These are phyloP conservation scores for Drosophila willistoni DNA, from an alignment of 1,140 invertebrate genomes.

Conservation along the genomic window DNA sequence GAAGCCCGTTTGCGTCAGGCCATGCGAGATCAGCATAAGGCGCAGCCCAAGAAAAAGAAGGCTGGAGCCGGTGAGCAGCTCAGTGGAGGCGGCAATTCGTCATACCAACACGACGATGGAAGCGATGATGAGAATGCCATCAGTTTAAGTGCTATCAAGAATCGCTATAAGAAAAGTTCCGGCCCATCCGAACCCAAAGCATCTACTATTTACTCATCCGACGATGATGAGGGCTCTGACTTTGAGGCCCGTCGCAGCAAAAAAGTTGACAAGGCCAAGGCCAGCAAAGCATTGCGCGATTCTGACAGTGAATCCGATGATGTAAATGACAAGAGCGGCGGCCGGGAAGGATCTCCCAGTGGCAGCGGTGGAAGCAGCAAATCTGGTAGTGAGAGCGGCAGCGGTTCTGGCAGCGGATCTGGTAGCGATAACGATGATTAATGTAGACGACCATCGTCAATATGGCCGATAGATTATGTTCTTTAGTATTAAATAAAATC, in stretches of 20 bases:
- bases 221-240: constrained; percentile 95
- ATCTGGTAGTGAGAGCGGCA: constrained; percentile 47
- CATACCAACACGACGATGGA: constrained; percentile 88
- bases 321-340: constrained; percentile 69
- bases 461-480: neutral
- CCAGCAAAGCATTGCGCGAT: constrained; percentile 89
- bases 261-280: constrained; percentile 91
- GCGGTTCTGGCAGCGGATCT: constrained; percentile 57
- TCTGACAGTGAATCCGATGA: constrained; percentile 87
- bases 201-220: constrained; percentile 94
- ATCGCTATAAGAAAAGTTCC: constrained; percentile 91
- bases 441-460: neutral
- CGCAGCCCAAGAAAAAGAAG: constrained; percentile 86
- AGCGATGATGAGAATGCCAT: constrained; percentile 96
- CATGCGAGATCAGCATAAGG: constrained; percentile 87
- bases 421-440: constrained; percentile 67
- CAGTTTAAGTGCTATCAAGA: constrained; percentile 96
- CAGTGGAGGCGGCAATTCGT: constrained; percentile 75
- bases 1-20: constrained; percentile 95
- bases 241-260: constrained; percentile 91
- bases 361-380: constrained; percentile 57
- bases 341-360: constrained; percentile 40
- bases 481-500: neutral
- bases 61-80: constrained; percentile 85
- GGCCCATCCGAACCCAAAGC: constrained; percentile 83